phyloP scores from a whole-genome alignment of 2,888 invertebrate genomes.

The Hemistola chrysoprasaria region DNA sequence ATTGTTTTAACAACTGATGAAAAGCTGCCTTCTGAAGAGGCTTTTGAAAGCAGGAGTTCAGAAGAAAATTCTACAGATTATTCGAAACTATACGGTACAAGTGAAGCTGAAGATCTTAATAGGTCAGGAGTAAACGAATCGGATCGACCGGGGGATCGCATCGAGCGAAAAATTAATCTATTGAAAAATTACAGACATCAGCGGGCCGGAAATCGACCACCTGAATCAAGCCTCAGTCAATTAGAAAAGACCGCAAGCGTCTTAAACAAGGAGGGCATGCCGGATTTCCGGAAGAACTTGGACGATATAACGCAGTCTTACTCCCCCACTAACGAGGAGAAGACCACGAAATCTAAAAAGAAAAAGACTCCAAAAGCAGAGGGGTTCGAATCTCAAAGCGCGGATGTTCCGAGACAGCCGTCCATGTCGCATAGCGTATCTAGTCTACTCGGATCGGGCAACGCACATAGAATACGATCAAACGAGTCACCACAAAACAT shows the following conservation, averaged over 20 bases:
- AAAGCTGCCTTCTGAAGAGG: constrained; percentile 67
- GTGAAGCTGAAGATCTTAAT: constrained; percentile 30
- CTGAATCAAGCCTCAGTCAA: constrained; percentile 70
- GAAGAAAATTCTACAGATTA: constrained; percentile 40
- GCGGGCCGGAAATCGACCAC: constrained; percentile 55
- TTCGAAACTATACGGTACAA: constrained; percentile 29
- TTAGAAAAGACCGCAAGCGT: constrained; percentile 71
- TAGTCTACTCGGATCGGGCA: constrained; percentile 56
- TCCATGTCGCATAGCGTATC: constrained; percentile 72
- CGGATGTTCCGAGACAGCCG: constrained; percentile 28
- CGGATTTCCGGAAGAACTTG: constrained; percentile 72
- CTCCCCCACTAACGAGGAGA: constrained; percentile 67
- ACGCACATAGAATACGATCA: constrained; percentile 38
- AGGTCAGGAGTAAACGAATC: neutral
- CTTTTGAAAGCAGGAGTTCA: constrained; percentile 51
- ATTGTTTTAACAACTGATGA: constrained; percentile 71
- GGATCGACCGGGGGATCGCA: constrained; percentile 41
- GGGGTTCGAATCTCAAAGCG: constrained; percentile 47
- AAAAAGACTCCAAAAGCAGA: constrained; percentile 68
- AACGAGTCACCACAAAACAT: constrained; percentile 36
- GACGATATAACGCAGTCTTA: constrained; percentile 78
- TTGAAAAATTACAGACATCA: constrained; percentile 78
- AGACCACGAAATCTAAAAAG: constrained; percentile 62
- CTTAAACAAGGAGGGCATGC: constrained; percentile 68
- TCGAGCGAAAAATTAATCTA: constrained; percentile 67